Evolutionary conservation across 1,140 invertebrate species (phyloP).

Genomic region (Dinoponera quadriceps): DNA sequence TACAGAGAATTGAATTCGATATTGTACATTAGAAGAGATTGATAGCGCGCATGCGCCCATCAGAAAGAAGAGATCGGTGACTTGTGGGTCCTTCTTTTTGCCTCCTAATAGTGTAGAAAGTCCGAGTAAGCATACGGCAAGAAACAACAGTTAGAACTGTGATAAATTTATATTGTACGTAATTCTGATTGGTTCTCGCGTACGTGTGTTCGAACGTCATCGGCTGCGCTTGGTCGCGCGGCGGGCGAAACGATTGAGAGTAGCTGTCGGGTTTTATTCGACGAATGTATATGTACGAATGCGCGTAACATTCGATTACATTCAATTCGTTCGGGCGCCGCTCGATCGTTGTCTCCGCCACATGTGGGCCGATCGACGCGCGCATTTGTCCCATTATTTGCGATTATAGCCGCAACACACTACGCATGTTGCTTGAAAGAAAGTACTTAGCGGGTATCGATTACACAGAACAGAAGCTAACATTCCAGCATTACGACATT

Average conservation of each 20-base stretch:
- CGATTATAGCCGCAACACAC: conserved; percentile 27
- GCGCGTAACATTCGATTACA: not conserved
- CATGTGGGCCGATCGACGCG: not conserved
- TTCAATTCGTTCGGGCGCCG: conserved; percentile 10
- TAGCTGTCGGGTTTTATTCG: not conserved
- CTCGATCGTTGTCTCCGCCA: conserved; percentile 10
- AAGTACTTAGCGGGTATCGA: conserved; percentile 32
- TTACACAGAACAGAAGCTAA: conserved; percentile 56
- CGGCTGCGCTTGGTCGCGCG: conserved; percentile 2
- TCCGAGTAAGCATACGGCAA: conserved; percentile 44
- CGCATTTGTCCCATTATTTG: conserved; percentile 50
- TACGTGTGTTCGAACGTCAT: conserved; percentile 48
- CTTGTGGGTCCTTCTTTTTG: conserved; percentile 32
- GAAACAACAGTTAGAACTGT: conserved; percentile 80
- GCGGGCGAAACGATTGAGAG: not conserved
- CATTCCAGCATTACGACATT: conserved; percentile 63
- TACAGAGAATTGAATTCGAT: conserved; percentile 40
- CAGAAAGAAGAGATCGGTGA: conserved; percentile 17
- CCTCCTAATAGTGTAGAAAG: conserved; percentile 46
- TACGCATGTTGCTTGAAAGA: conserved; percentile 66
- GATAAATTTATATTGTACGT: conserved; percentile 79
- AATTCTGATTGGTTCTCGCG: conserved; percentile 52
- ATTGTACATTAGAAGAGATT: conserved; percentile 58
- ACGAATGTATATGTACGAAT: not conserved
- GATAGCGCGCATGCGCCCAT: conserved; percentile 23